Conservation (phyloP, 2,888 invertebrate genomes). For the Coenonympha glycerion region DNA sequence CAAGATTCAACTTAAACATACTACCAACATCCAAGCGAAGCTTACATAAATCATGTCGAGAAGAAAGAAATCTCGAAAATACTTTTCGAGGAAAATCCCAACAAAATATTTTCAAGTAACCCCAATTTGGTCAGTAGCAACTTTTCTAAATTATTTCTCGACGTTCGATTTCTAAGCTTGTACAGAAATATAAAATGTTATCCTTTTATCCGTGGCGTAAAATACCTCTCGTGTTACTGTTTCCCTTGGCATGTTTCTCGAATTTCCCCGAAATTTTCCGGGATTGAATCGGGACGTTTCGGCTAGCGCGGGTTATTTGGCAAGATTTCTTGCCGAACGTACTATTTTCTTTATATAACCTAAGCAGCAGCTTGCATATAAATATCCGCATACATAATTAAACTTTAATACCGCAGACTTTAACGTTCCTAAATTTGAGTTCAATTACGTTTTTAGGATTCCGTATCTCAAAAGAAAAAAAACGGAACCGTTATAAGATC, state of each 20-base stretch:
- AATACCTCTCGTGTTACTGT: neutral
- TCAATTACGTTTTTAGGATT: neutral
- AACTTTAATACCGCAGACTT: neutral
- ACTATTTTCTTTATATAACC: neutral
- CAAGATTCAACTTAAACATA: no score
- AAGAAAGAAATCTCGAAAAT: no score
- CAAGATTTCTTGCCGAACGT: neutral
- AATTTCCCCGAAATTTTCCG: neutral
- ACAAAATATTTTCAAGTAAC: neutral
- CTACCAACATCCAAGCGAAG: no score
- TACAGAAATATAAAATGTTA: neutral
- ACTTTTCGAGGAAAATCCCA: neutral
- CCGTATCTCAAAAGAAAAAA: no score
- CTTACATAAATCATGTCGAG: no score
- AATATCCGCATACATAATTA: conserved; percentile 10
- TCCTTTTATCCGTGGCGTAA: neutral
- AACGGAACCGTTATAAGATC: no score
- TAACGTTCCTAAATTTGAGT: neutral
- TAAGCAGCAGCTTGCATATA: neutral
- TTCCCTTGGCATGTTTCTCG: neutral
- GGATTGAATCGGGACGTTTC: conserved; percentile 2
- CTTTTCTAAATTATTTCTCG: neutral
- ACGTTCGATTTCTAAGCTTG: neutral
- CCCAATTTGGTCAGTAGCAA: neutral
- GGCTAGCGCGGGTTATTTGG: conserved; percentile 3